These are phyloP conservation scores for Gorsachius magnificus DNA, from an alignment of 2,797 vertebrate genomes.

Conservation along the genomic window DNA sequence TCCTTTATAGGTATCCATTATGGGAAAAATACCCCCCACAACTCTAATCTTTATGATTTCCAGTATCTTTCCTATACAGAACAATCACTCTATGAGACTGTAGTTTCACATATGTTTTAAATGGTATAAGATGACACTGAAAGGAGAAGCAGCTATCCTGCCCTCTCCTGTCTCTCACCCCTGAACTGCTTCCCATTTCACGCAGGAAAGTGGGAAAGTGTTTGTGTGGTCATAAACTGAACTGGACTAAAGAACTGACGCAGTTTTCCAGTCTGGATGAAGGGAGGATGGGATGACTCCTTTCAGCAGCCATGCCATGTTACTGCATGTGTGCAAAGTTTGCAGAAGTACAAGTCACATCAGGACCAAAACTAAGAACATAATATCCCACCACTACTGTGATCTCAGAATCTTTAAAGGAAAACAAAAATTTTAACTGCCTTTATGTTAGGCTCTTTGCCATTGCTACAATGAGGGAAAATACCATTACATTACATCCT, in stretches of 20 bases:
- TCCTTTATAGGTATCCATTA: neutral
- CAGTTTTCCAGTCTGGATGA: neutral
- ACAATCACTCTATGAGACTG: neutral
- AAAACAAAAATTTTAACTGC: neutral
- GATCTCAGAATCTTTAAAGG: neutral
- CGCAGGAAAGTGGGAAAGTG: neutral
- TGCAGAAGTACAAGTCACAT: neutral
- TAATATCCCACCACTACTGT: neutral
- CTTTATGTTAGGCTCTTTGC: neutral
- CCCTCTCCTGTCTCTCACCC: neutral
- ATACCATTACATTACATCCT: neutral
- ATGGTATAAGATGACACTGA: neutral
- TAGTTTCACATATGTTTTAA: neutral
- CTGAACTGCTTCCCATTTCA: neutral
- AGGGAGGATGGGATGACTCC: neutral
- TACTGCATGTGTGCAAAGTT: rapidly evolving
- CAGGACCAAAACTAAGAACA: neutral
- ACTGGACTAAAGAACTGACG: neutral
- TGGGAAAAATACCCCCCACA: rapidly evolving
- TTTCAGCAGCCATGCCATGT: neutral
- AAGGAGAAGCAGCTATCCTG: neutral
- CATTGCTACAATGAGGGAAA: neutral
- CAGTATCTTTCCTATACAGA: neutral
- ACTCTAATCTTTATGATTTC: neutral
- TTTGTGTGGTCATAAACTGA: neutral